phyloP scores from a whole-genome alignment of 2,888 invertebrate species.

The Opisthograptis luteolata region DNA sequence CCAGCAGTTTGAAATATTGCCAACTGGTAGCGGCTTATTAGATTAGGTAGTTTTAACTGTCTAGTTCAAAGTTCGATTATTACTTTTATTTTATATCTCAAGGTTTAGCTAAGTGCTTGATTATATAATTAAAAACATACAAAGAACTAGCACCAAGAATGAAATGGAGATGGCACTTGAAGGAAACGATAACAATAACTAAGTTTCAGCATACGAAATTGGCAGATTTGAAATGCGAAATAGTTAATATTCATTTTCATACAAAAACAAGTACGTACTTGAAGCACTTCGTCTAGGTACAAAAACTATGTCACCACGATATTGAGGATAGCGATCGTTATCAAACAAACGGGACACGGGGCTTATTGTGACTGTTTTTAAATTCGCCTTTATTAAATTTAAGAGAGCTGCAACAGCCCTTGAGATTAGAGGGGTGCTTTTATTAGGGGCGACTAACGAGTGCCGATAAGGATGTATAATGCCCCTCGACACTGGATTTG shows the following conservation, averaged over 20 bases:
- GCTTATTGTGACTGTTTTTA: slow-evolving; percentile 76
- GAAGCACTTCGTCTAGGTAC: slow-evolving; percentile 5
- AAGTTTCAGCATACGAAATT: not conserved
- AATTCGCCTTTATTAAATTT: slow-evolving; percentile 80
- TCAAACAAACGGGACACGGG: slow-evolving; percentile 29
- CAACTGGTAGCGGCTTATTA: too few relatives aligned
- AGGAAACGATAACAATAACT: too few relatives aligned
- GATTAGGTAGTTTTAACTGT: too few relatives aligned
- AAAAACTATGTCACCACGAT: slow-evolving; percentile 23
- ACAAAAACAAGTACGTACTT: slow-evolving; percentile 1
- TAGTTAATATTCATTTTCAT: slow-evolving; percentile 1
- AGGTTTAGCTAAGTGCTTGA: too few relatives aligned
- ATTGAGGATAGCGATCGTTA: slow-evolving; percentile 31
- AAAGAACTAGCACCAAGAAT: too few relatives aligned
- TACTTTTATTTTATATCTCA: too few relatives aligned
- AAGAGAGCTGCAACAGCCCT: slow-evolving; percentile 73
- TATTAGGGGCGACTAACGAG: slow-evolving; percentile 82
- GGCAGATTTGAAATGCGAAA: not conserved
- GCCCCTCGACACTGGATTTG: slow-evolving; percentile 58
- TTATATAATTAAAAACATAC: too few relatives aligned
- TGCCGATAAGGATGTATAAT: slow-evolving; percentile 79
- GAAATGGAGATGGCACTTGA: too few relatives aligned
- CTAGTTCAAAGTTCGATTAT: too few relatives aligned
- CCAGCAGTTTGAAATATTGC: too few relatives aligned
- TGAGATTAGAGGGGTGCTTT: slow-evolving; percentile 78